Percentiles rank a stretch among this genome's conserved stretches.
Conservation (phyloP, 2,113 vertebrate genomes). For the Crotalus tigris region DNA sequence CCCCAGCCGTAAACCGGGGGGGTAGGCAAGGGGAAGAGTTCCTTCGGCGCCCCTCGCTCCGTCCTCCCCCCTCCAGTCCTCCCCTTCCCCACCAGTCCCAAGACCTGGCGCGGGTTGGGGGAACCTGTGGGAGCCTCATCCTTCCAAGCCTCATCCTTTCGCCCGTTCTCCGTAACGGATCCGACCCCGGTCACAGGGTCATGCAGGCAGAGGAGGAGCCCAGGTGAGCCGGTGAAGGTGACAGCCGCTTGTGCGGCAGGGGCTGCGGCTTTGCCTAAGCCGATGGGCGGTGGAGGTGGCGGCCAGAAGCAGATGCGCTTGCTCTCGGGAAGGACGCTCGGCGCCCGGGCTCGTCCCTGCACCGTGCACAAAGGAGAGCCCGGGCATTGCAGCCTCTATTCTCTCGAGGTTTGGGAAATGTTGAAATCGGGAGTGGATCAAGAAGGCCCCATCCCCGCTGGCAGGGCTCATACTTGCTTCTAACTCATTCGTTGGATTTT, state of each 20-base stretch:
- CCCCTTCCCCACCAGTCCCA: rapidly evolving
- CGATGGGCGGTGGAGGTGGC: neutral
- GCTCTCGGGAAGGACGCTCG: neutral
- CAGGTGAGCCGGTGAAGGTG: neutral
- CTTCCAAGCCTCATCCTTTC: neutral
- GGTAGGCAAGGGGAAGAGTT: neutral
- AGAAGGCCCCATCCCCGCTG: neutral
- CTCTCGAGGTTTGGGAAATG: neutral
- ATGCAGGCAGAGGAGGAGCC: neutral
- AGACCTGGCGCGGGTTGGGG: rapidly evolving
- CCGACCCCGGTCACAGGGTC: neutral
- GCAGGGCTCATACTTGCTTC: neutral
- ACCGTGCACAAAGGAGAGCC: no score
- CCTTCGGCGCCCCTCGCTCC: rapidly evolving
- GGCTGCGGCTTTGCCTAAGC: neutral
- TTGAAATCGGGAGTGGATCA: neutral
- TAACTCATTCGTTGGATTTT: neutral
- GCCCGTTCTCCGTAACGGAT: neutral
- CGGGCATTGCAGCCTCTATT: neutral
- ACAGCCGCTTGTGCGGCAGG: neutral
- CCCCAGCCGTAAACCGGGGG: neutral
- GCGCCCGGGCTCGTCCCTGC: neutral
- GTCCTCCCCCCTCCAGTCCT: neutral
- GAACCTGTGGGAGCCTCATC: neutral
- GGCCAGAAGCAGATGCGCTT: neutral